These are phyloP conservation scores for Campoplex nolae DNA, from an alignment of 2,888 invertebrate species.

Conservation along the genomic window DNA sequence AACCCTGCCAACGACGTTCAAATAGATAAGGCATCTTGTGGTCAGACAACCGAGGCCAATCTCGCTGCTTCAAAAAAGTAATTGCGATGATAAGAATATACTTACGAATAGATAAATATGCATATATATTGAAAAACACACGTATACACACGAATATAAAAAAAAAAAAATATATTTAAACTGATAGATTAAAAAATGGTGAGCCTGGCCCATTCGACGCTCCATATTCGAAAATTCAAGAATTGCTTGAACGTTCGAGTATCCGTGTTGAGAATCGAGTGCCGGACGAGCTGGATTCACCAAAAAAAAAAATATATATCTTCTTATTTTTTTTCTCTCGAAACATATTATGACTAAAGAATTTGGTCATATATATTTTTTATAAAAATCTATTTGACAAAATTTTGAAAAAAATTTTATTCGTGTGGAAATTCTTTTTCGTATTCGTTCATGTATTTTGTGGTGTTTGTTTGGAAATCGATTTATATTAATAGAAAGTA, in stretches of 20 bases:
- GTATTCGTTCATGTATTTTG: conserved; percentile 11
- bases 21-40: conserved; percentile 18
- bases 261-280: conserved; percentile 83
- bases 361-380: conserved; percentile 79
- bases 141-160: conserved; percentile 6
- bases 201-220: conserved; percentile 74
- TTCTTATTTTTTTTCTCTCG: neutral
- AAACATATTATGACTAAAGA: conserved; percentile 21
- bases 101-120: conserved; percentile 45
- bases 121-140: conserved; percentile 53
- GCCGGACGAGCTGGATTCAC: conserved; percentile 74
- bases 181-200: conserved; percentile 63
- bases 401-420: conserved; percentile 63
- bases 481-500: conserved; percentile 41
- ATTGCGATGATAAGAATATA: conserved; percentile 47
- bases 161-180: conserved; percentile 33
- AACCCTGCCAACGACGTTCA: conserved; percentile 9
- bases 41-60: conserved; percentile 46
- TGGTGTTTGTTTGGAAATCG: conserved; percentile 41
- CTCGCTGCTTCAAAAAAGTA: conserved; percentile 47
- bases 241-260: conserved; percentile 83
- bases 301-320: conserved; percentile 57
- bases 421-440: neutral
- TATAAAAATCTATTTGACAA: conserved; percentile 79
- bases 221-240: conserved; percentile 83